Percentiles rank a stretch among this genome's conserved stretches.
Conservation (phyloP, 2,888 invertebrate genomes). For the Galerucella calmariensis region DNA sequence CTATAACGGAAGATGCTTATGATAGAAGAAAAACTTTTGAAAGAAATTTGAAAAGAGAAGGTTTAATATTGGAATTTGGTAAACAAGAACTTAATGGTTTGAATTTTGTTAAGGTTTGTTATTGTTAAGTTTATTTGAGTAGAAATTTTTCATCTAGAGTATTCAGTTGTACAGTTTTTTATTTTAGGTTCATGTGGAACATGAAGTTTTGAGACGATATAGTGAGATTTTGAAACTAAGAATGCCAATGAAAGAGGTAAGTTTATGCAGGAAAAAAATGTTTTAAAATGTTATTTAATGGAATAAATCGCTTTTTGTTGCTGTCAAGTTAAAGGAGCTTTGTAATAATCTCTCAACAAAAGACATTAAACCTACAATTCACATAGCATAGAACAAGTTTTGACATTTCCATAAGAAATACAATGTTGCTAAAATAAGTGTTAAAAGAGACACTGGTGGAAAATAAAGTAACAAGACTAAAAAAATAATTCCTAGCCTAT, state of each 20-base stretch:
- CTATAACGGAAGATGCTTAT: slow-evolving; percentile 61
- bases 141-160: no score
- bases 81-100: slow-evolving; percentile 74
- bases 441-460: no score
- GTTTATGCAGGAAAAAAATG: slow-evolving; percentile 21
- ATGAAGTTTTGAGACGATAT: slow-evolving; percentile 84
- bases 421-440: no score
- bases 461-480: no score
- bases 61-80: slow-evolving; percentile 79
- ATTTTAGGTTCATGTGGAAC: slow-evolving; percentile 84
- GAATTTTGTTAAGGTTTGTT: slow-evolving; percentile 79
- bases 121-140: neutral
- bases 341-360: no score
- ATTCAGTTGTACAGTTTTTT: neutral
- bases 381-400: no score
- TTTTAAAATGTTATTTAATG: no score
- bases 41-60: slow-evolving; percentile 77
- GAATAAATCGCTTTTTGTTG: no score
- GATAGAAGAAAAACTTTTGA: slow-evolving; percentile 75
- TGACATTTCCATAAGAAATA: no score
- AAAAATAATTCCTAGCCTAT: no score
- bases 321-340: no score
- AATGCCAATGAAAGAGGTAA: slow-evolving; percentile 92
- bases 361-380: no score
- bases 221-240: slow-evolving; percentile 91